Evolutionary conservation across 2,113 vertebrate species (phyloP).

Genomic region (Ramphastos sulfuratus): DNA sequence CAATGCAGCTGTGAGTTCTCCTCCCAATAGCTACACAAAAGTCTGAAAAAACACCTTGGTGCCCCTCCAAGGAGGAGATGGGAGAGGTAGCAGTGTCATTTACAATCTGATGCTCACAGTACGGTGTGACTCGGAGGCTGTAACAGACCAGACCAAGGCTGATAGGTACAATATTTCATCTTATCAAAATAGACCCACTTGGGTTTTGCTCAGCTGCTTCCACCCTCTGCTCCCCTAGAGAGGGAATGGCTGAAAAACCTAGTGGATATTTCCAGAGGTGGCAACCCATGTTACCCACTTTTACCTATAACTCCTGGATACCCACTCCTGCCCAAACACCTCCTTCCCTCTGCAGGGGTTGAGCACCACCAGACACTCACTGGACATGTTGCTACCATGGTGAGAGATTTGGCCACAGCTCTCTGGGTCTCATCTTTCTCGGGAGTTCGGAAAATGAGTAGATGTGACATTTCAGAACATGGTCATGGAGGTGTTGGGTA

Average conservation of each 20-base stretch:
- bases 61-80: neutral
- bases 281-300: neutral
- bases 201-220: neutral
- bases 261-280: neutral
- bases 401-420: neutral
- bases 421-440: neutral
- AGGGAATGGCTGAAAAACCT: neutral
- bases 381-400: neutral
- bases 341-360: rapidly evolving
- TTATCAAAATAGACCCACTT: neutral
- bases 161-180: neutral
- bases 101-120: neutral
- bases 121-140: neutral
- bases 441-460: too few relatives aligned
- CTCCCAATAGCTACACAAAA: neutral
- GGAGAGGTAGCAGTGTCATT: neutral
- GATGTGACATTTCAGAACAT: too few relatives aligned
- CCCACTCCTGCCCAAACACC: neutral
- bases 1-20: neutral
- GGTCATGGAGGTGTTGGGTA: too few relatives aligned
- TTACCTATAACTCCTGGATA: neutral
- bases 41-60: neutral
- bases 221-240: neutral
- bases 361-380: neutral
- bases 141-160: neutral